These are phyloP conservation scores for Parauchenoglanis punctatus DNA, from an alignment of 2,797 vertebrate genomes.

Conservation along the genomic window DNA sequence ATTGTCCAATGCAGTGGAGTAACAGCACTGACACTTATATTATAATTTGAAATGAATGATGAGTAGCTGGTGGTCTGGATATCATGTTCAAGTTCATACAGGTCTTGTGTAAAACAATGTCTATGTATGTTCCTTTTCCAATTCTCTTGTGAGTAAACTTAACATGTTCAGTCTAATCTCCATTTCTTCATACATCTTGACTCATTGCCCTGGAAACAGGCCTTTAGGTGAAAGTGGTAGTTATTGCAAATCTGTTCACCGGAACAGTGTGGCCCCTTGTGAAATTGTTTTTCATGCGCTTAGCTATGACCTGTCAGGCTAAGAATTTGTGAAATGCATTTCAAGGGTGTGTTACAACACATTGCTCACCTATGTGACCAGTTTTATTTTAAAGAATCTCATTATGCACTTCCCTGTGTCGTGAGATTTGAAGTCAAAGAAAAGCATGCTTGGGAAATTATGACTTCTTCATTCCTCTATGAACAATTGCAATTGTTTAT, in stretches of 20 bases:
- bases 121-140: background rate
- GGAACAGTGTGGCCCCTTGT: slow-evolving; percentile 12
- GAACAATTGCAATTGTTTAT: background rate
- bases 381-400: background rate
- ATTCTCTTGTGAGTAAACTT: background rate
- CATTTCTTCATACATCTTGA: slow-evolving; percentile 15
- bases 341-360: slow-evolving; percentile 5
- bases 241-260: background rate
- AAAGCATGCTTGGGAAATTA: background rate
- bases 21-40: background rate
- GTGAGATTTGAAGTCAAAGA: background rate
- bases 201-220: slow-evolving; percentile 35
- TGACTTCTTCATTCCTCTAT: background rate
- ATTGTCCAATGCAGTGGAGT: background rate
- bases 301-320: slow-evolving; percentile 17
- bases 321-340: slow-evolving; percentile 30
- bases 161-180: slow-evolving; percentile 10
- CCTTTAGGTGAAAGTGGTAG: slow-evolving; percentile 4
- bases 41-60: background rate
- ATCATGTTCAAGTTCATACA: background rate
- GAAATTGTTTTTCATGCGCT: slow-evolving; percentile 15
- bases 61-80: background rate
- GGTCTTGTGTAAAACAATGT: background rate
- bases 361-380: background rate
- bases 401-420: background rate